Base-by-base conservation (phyloP, 2,888 invertebrate genomes). In the Amphipyra berbera region DNA sequence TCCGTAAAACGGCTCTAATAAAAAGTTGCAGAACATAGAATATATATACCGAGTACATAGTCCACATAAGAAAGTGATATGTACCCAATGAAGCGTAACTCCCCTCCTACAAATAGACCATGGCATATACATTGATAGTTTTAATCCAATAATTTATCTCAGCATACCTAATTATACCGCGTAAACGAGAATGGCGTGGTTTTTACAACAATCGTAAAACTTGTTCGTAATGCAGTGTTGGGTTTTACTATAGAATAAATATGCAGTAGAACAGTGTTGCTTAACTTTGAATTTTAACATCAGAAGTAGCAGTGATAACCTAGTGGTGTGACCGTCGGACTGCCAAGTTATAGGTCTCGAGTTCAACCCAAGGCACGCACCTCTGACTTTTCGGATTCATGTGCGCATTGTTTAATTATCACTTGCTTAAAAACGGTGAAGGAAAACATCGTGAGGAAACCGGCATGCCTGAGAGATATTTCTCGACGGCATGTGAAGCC, bases 31-130 rank as follows among this genome's bases (percentile, higher is more conserved):
- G 6, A 30, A 7, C 30, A 1, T 7, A 7, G 6, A 30, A 30
- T 30, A 30, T 1, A 30, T 30, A 7, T 6, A 2, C 14, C 5
- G 6, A 14, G 6, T 10, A 12, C 15, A 38, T 6, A 38, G 14
- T 59, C 12, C 21, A 42, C 21, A 46, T 27, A 66, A 33, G 75
- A 78, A 78, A 74, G 65, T 70, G 61, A 64, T 62, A 49, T 40
- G 15, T 33, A 27, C 0, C 30, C 54, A 44, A 5, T 44, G 40
- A 55, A 58, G 61, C 78, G 48, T 15, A 14, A 47, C 44, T 21
- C 12, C 21, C 7, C 35, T 30, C 35, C 48, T 21, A 69, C 46
- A 78, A 66, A 66, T 59, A 74, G 63, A 74, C 69, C 47, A 63
- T 54, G 49, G 44, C 59, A 60, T 45, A 41, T 40, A 55, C 62